Percentiles rank a stretch among this genome's conserved stretches.
phyloP scores from a whole-genome alignment of 2,113 vertebrate species.

The Toxostoma redivivum region DNA sequence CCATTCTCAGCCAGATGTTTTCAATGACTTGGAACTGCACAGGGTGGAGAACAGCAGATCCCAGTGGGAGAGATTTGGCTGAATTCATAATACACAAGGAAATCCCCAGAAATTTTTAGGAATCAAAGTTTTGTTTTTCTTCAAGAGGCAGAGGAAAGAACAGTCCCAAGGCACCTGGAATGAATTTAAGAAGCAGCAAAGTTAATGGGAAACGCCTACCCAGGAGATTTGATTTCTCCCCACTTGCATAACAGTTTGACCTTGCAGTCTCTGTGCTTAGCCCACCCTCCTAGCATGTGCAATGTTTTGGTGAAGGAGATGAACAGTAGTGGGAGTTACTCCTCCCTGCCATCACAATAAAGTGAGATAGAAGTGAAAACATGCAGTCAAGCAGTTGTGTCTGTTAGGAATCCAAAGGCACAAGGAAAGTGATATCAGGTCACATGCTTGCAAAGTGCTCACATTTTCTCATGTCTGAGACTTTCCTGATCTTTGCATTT shows the following conservation, averaged over 20 bases:
- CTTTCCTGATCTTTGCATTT: background rate
- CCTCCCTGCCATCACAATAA: background rate
- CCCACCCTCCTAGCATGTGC: background rate
- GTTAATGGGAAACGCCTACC: background rate
- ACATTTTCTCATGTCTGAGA: background rate
- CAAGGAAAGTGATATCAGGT: background rate
- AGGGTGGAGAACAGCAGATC: conserved; percentile 42
- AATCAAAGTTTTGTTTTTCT: conserved; percentile 42
- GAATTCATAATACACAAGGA: background rate
- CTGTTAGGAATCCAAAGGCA: background rate
- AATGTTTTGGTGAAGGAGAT: background rate
- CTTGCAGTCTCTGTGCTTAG: background rate
- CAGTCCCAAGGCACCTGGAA: conserved; percentile 13
- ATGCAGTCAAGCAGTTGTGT: background rate
- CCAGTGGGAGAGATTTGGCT: conserved; percentile 33
- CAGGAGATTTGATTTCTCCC: background rate
- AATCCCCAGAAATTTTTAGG: conserved; percentile 22
- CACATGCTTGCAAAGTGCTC: background rate
- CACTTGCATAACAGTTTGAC: background rate
- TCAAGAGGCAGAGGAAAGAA: background rate
- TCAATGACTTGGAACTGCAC: background rate
- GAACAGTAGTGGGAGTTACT: background rate
- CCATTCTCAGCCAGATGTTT: conserved; percentile 30
- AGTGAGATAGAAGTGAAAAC: background rate
- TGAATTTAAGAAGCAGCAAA: background rate